A percentile compares a stretch with the other conserved stretches of the same genome.
Evolutionary conservation across 37 sponge, comb jelly and placozoan genomes (phyloP).

Genomic region (Haliclona indistincta): DNA sequence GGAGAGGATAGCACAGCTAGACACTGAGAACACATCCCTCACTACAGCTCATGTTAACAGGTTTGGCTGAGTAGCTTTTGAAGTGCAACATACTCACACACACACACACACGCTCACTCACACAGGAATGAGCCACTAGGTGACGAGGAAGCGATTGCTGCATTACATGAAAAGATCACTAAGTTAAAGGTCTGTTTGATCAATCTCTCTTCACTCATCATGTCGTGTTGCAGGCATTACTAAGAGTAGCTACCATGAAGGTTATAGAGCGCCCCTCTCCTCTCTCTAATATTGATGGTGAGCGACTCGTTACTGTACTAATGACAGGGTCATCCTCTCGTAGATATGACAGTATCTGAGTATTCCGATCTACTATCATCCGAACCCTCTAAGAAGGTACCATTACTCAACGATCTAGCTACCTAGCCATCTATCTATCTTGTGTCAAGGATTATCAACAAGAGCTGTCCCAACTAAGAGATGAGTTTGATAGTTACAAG

Average conservation of each 20-base stretch:
- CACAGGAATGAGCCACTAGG: no score
- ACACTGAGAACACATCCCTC: conserved; percentile 61
- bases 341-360: conserved; percentile 50
- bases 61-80: conserved; percentile 6
- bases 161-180: no score
- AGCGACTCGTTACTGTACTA: no score
- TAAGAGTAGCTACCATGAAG: conserved; percentile 42
- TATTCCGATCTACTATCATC: conserved; percentile 50
- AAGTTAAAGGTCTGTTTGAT: no score
- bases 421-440: neutral
- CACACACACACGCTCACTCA: neutral
- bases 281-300: conserved; percentile 38
- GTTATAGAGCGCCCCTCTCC: conserved; percentile 33
- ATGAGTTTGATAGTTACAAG: conserved; percentile 76
- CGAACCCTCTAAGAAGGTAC: conserved; percentile 65
- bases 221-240: conserved; percentile 50
- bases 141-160: no score
- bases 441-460: conserved; percentile 42
- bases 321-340: neutral
- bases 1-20: conserved; percentile 56
- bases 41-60: conserved; percentile 53
- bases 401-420: no score
- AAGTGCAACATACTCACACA: neutral
- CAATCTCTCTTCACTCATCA: no score
- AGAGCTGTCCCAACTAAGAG: conserved; percentile 58